Conservation (phyloP, 2,888 invertebrate species). For the Embidobia sp. region DNA sequence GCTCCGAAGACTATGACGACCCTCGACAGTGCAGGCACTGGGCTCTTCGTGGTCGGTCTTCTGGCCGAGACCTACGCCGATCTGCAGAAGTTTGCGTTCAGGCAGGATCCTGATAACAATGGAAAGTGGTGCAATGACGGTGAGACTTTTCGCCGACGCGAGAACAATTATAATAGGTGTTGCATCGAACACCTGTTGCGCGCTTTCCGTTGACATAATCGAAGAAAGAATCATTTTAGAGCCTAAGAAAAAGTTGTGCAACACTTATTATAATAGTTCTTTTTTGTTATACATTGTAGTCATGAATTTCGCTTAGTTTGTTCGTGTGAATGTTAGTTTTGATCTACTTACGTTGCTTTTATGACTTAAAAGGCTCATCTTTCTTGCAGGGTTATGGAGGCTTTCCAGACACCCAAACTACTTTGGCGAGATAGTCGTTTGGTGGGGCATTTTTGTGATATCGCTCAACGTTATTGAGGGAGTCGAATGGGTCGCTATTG, state of each 20-base stretch:
- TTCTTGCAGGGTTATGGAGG: slow-evolving; percentile 89
- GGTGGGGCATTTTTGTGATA: slow-evolving; percentile 97
- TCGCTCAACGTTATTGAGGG: slow-evolving; percentile 93
- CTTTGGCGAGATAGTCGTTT: slow-evolving; percentile 95
- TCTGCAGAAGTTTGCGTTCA: slow-evolving; percentile 94
- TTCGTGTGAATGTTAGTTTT: no score
- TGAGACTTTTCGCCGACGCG: slow-evolving; percentile 76
- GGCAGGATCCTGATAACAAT: slow-evolving; percentile 93
- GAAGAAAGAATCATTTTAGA: no score
- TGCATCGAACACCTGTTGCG: no score
- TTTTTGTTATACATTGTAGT: no score
- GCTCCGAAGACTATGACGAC: slow-evolving; percentile 94
- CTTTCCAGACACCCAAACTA: slow-evolving; percentile 96
- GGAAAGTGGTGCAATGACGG: slow-evolving; percentile 97
- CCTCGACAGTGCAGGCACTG: slow-evolving; percentile 92
- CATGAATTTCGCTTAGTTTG: no score
- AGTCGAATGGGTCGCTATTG: slow-evolving; percentile 92
- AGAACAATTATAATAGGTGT: no score
- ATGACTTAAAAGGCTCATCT: no score
- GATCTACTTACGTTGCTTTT: no score
- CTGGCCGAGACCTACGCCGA: slow-evolving; percentile 95
- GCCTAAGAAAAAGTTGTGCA: no score
- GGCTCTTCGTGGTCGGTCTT: slow-evolving; percentile 92
- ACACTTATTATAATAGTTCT: no score
- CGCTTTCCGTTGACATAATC: no score